Percentiles rank a stretch among this genome's conserved stretches.
Evolutionary conservation across 2,888 invertebrate species (phyloP).

Genomic region (Gandaritis pyraliata): DNA sequence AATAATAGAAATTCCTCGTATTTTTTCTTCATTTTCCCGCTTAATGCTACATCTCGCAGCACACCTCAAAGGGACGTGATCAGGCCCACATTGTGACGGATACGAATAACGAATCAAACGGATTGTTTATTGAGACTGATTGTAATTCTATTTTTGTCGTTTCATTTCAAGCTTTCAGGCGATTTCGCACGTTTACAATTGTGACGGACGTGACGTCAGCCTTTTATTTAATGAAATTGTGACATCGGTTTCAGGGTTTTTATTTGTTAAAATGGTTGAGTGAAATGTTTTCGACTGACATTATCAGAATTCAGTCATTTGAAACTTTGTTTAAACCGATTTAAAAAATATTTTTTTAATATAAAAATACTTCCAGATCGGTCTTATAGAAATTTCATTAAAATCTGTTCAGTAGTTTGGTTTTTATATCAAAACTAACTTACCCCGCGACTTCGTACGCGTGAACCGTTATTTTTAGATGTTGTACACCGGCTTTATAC

Average conservation of each 20-base stretch:
- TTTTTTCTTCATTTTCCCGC: conserved; percentile 15
- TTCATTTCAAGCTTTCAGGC: conserved; percentile 27
- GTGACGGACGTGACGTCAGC: conserved; percentile 17
- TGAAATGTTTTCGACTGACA: background rate
- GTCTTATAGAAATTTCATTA: too few relatives aligned
- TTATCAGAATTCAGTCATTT: too few relatives aligned
- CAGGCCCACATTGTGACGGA: conserved; percentile 54
- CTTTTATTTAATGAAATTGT: conserved; percentile 3
- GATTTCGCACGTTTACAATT: conserved; percentile 30
- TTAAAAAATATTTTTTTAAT: too few relatives aligned
- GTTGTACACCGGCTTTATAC: too few relatives aligned
- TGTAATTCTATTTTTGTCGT: conserved; percentile 55
- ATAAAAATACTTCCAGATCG: too few relatives aligned
- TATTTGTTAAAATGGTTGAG: background rate
- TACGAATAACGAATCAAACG: conserved; percentile 49
- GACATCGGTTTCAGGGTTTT: background rate
- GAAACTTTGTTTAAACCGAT: too few relatives aligned
- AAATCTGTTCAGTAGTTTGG: too few relatives aligned
- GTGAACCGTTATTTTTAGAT: too few relatives aligned
- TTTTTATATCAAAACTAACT: too few relatives aligned
- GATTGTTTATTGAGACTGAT: conserved; percentile 58
- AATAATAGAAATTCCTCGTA: too few relatives aligned
- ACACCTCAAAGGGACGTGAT: conserved; percentile 47
- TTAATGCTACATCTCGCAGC: conserved; percentile 24
- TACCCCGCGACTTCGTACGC: too few relatives aligned